Evolutionary conservation across 1,140 invertebrate species (phyloP).

Genomic region (Penaeus japonicus): DNA sequence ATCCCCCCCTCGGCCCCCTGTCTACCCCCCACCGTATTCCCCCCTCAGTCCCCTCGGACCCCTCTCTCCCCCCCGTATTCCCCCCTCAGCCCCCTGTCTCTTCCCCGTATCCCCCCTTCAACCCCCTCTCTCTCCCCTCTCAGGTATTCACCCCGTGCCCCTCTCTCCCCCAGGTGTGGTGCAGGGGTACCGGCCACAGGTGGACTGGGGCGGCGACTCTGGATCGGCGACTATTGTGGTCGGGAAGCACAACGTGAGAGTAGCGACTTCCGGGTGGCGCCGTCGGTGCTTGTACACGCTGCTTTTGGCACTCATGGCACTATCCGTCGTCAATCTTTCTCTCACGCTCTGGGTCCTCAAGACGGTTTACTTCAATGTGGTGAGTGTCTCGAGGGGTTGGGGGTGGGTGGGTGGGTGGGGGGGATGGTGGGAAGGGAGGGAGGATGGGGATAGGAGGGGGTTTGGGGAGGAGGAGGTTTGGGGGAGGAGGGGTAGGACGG

Average conservation of each 20-base stretch:
- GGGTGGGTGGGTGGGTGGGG: too few relatives aligned
- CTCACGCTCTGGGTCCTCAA: constrained; percentile 53
- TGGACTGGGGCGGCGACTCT: constrained; percentile 54
- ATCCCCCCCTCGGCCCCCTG: too few relatives aligned
- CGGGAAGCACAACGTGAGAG: constrained; percentile 43
- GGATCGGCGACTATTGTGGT: constrained; percentile 51
- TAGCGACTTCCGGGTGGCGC: constrained; percentile 44
- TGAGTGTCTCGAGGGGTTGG: constrained; percentile 22
- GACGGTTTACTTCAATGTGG: constrained; percentile 47
- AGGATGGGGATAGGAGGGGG: too few relatives aligned
- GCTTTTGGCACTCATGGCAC: constrained; percentile 29
- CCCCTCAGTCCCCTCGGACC: too few relatives aligned
- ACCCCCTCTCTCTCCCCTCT: not conserved
- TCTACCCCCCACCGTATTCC: too few relatives aligned
- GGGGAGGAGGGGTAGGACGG: too few relatives aligned
- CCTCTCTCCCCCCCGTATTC: too few relatives aligned
- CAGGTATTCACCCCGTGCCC: too few relatives aligned
- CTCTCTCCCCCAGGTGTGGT: constrained; percentile 31
- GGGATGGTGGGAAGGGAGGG: too few relatives aligned
- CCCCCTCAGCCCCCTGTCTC: too few relatives aligned
- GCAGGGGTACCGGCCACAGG: constrained; percentile 52
- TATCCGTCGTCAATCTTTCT: constrained; percentile 41
- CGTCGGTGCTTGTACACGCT: constrained; percentile 45
- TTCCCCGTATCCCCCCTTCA: not conserved
- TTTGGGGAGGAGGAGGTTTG: too few relatives aligned